Evolutionary conservation across 2,113 vertebrate species (phyloP), one percentile per base, ranked within the genome.

Genomic region (Oncorhynchus clarkii): DNA sequence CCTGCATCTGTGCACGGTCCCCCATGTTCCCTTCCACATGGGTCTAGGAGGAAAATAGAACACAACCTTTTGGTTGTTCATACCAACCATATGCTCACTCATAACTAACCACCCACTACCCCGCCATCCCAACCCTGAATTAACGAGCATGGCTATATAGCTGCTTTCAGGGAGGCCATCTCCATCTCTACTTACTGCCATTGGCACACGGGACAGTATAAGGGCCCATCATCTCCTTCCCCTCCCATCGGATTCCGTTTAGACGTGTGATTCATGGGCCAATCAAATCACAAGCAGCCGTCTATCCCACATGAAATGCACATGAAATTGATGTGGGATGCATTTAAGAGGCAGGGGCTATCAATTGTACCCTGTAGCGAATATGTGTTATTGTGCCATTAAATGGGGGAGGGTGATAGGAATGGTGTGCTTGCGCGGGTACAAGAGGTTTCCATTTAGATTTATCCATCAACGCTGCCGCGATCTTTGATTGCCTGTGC

Each of bases 191-290:
- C 71, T 29, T 16, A 71, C 29, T 66, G 51, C 66, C 2, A 8
- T 51, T 54, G 57, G 68, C 72, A 67, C 59, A 24, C 18, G 64
- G 71, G 70, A 27, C 39, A 54, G 66, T 79, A 65, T 27, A 22
- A 9, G 34, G 27, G 80, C 49, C 70, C 76, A 66, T 84, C 67
- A 72, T 71, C 65, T 67, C 68, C 29, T 31, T 80, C 67, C 67
- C 39, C 74, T 65, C 60, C 20, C 60, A 29, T 76, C 83, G 57
- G 77, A 81, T 83, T 84, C 77, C 73, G 74, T 82, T 82, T 81
- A 74, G 73, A 60, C 39, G 22, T 18, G 69, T 90, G 86, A 90
- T 89, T 88, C 77, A 87, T 87, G 73, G 73, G 68, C 80, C 78
- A 85, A 87, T 90, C 78, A 84, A 72, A 73, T 75, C 77, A 67